phyloP scores from a whole-genome alignment of 1,140 invertebrate species.

The Dendroctonus valens region DNA sequence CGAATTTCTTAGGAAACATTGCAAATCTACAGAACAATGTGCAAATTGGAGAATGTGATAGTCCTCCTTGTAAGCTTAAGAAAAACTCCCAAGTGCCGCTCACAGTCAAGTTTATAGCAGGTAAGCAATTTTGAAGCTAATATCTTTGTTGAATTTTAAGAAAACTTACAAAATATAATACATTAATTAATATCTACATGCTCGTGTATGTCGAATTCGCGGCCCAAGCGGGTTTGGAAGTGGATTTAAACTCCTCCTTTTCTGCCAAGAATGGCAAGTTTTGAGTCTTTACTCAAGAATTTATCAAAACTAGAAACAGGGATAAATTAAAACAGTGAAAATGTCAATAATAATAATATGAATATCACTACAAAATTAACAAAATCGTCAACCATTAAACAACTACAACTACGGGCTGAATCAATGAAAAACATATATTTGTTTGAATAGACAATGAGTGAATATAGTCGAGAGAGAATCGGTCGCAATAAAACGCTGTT shows the following conservation, averaged over 20 bases:
- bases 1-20: conserved; percentile 29
- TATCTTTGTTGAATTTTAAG: no score
- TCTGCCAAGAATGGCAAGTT: not conserved
- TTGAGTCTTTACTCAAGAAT: not conserved
- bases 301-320: not conserved
- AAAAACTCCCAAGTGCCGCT: conserved; percentile 58
- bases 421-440: no score
- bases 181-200: not conserved
- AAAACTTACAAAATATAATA: not conserved
- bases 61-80: conserved; percentile 62
- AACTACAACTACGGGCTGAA: no score
- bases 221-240: not conserved
- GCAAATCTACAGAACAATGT: conserved; percentile 49
- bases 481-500: no score
- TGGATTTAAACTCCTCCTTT: not conserved
- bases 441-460: no score
- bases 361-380: no score
- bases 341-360: no score
- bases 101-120: conserved; percentile 58
- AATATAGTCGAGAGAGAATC: no score
- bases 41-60: conserved; percentile 59
- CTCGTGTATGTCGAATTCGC: not conserved
- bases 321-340: not conserved
- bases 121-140: conserved; percentile 47
- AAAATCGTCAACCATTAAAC: no score